Percentiles rank a stretch among this genome's conserved stretches.
Evolutionary conservation across 2,797 vertebrate genomes (phyloP).

Genomic region (Pipistrellus pipistrellus): DNA sequence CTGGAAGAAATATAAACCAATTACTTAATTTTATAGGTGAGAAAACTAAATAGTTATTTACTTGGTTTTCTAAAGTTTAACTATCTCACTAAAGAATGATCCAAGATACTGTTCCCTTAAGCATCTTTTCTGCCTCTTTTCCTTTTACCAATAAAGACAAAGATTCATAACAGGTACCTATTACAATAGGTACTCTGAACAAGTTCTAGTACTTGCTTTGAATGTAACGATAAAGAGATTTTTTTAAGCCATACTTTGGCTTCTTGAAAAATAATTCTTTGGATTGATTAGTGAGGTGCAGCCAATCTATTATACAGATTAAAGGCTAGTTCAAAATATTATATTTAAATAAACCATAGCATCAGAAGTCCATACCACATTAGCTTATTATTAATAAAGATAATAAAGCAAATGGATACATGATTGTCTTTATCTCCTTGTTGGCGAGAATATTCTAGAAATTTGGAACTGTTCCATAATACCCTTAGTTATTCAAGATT

Average conservation of each 20-base stretch:
- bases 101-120: neutral
- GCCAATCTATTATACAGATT: neutral
- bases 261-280: neutral
- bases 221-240: neutral
- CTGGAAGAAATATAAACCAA: neutral
- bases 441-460: neutral
- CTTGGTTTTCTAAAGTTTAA: neutral
- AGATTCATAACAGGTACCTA: neutral
- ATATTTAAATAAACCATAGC: neutral
- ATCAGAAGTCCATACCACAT: neutral
- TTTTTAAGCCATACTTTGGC: neutral
- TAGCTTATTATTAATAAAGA: neutral
- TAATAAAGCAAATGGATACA: neutral
- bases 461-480: neutral
- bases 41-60: neutral
- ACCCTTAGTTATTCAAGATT: neutral
- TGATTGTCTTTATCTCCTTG: neutral
- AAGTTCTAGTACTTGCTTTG: neutral
- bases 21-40: slow-evolving; percentile 1
- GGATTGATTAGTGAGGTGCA: neutral
- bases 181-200: neutral
- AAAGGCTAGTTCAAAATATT: neutral
- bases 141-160: neutral
- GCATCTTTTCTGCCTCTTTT: neutral
- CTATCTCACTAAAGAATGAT: neutral